Evolutionary conservation across 1,140 invertebrate species (phyloP).

Genomic region (Drosophila busckii): DNA sequence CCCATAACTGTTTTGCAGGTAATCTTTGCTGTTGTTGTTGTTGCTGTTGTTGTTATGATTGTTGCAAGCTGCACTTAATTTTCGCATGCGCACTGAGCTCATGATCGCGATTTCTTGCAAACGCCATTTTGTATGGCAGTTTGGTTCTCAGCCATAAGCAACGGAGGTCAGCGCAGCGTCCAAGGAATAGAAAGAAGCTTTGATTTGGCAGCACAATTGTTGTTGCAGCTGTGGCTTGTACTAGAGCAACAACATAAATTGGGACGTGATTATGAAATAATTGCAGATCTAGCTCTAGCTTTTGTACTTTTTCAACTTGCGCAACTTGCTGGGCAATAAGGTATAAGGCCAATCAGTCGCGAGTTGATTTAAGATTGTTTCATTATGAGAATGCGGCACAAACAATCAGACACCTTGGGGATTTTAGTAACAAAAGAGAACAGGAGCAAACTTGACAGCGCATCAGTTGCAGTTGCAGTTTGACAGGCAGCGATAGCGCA

Average conservation of each 20-base stretch:
- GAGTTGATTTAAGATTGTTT: constrained; percentile 18
- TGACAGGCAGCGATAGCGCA: constrained; percentile 19
- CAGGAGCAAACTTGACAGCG: constrained; percentile 27
- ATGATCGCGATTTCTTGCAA: constrained; percentile 69
- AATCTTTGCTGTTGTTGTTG: constrained; percentile 45
- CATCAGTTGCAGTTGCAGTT: constrained; percentile 11
- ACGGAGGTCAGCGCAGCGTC: constrained; percentile 45
- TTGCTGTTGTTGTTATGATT: constrained; percentile 60
- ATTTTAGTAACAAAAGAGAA: constrained; percentile 10
- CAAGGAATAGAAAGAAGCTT: constrained; percentile 71
- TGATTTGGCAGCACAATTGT: constrained; percentile 61
- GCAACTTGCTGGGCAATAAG: constrained; percentile 33
- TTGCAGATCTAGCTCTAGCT: constrained; percentile 47
- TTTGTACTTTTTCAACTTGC: constrained; percentile 59
- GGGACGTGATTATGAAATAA: constrained; percentile 75
- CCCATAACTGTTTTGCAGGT: constrained; percentile 74
- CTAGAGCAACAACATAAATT: constrained; percentile 65
- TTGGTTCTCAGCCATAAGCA: constrained; percentile 54
- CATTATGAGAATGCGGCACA: constrained; percentile 20
- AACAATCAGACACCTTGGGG: constrained; percentile 44
- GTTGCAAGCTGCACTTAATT: constrained; percentile 73
- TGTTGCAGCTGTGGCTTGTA: constrained; percentile 7
- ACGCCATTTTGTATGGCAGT: constrained; percentile 63
- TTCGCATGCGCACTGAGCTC: constrained; percentile 67
- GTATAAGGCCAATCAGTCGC: constrained; percentile 23